Base-by-base conservation (phyloP, 1,140 invertebrate genomes). In the Nixonia krombeini region DNA sequence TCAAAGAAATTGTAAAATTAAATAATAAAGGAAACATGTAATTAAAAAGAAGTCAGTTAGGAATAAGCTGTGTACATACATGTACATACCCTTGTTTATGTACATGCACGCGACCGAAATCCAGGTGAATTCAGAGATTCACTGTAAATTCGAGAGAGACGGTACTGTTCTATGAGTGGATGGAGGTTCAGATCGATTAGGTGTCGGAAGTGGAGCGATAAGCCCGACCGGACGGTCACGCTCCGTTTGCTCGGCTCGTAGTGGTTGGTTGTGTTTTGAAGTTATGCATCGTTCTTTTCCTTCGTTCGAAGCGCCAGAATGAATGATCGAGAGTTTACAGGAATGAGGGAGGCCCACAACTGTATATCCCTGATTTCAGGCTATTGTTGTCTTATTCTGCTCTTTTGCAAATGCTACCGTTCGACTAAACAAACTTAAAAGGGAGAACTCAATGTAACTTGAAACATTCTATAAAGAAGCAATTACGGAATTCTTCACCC, bases 161-260 rank as follows among this genome's bases (percentile, higher is more conserved):
- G 41, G 65, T 46, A 38, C 55, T 49, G 58, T 35, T 53, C 45
- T 17, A 40, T 38, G 59, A 63, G 49, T 55, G 66, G 42, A 63
- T 63, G 57, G 55, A 50, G 67, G 56, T 61, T 57, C 61, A 62
- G 71, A 75, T 75, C 72, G 74, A 76, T 77, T 75, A 73, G 69
- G 62, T 72, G 67, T 71, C 73, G 71, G 71, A 72, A 75, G 73
- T 64, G 50, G 47, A 72, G 66, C 75, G 73, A 75, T 75, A 75
- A 77, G 73, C 71, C 51, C 59, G 23, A 64, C 64, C 72, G 57
- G 57, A 68, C 56, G 69, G 75, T 74, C 73, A 74, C 64, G 70
- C 70, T 72, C 66, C 69, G 66, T 71, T 77, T 70, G 53, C 56
- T 56, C 42, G 46, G 42, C 40, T 56, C 40, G 49, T 58, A 18